Percentiles rank a stretch among this genome's conserved stretches.
Evolutionary conservation across 2,113 vertebrate genomes (phyloP).

Genomic region (Tamias sibiricus): DNA sequence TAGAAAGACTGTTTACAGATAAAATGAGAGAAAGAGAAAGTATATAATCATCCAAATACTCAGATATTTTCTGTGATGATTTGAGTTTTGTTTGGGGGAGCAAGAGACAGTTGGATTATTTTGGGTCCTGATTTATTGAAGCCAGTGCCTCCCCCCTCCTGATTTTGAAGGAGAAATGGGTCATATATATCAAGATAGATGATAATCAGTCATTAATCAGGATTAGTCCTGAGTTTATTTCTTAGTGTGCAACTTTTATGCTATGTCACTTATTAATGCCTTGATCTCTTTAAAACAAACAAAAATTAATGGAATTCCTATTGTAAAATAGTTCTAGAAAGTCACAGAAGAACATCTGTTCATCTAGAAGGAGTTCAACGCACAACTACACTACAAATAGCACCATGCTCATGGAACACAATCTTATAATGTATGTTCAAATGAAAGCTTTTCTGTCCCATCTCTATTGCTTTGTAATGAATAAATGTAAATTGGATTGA

Average conservation of each 20-base stretch:
- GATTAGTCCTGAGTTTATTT: neutral
- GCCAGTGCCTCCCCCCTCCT: neutral
- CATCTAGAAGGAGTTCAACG: neutral
- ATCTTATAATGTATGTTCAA: neutral
- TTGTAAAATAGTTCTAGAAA: neutral
- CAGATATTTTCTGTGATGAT: neutral
- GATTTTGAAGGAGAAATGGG: neutral
- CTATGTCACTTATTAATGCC: neutral
- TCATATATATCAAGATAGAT: neutral
- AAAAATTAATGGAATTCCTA: neutral
- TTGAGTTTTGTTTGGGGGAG: neutral
- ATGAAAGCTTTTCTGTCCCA: neutral
- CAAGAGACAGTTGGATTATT: neutral
- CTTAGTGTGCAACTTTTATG: neutral
- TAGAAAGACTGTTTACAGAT: neutral
- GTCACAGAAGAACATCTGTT: neutral
- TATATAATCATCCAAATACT: neutral
- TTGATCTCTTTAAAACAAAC: slow-evolving; percentile 5
- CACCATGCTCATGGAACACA: neutral
- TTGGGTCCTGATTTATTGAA: slow-evolving; percentile 11
- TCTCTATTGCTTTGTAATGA: slow-evolving; percentile 2
- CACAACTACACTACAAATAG: neutral
- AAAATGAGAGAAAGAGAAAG: neutral
- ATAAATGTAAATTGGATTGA: slow-evolving; percentile 13
- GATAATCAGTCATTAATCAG: neutral